Base-by-base conservation (phyloP, 2,113 vertebrate species). In the Romanogobio albipinnatus region DNA sequence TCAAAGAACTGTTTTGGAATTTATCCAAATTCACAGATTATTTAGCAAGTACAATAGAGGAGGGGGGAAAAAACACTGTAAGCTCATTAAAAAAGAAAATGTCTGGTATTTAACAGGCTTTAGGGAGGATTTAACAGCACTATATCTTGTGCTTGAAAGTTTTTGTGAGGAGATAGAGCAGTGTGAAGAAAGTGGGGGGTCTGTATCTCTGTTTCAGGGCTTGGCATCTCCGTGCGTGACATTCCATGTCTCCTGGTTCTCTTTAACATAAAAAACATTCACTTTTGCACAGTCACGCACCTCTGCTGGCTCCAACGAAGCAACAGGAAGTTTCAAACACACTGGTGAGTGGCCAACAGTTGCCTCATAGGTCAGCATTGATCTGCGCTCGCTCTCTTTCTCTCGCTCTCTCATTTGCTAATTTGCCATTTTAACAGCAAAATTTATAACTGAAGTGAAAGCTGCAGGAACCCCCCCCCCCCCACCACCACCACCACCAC, bases 11-110 rank as follows among this genome's bases (percentile, higher is more conserved):
- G 74, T 3, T 79, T 82, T 92, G 93, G 94, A 94, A 92, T 86
- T 85, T 84, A 89, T 93, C 92, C 91, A 95, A 91, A 93, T 90
- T 86, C 76, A 90, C 89, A 89, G 93, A 93, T 94, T 93, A 93
- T 91, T 90, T 90, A 89, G 86, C 86, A 84, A 87, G 89, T 89
- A 92, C 91, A 93, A 94, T 90, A 89, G 76, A 56, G 59, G n/a
- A 68, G 11, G 47, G 43, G 84, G 45, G 39, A 7, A 56, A 91
- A 70, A 92, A 88, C 76, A 70, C 89, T 90, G 90, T 92, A 91
- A 94, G 91, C 93, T 94, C 91, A 94, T 94, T 95, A 94, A 92
- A 91, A 78, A 91, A 92, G 89, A 93, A 93, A 91, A 86, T 85
- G 90, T 89, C 91, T 90, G 88, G 88, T 90, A 85, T 91, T 91